Evolutionary conservation across 1,140 invertebrate species (phyloP).

Genomic region (Drosophila obscura): DNA sequence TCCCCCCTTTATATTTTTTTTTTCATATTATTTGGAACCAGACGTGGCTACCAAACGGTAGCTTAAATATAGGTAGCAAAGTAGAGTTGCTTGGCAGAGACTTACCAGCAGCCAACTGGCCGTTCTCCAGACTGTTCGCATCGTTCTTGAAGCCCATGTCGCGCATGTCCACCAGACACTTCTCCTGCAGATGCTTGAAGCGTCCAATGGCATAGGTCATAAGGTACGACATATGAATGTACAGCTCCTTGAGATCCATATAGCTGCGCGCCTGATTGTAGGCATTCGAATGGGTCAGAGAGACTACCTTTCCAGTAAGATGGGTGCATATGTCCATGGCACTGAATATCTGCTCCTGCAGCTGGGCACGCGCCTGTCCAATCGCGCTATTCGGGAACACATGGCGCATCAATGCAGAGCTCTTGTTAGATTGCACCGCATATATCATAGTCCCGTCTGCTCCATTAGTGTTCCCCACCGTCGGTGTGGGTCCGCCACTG

Average conservation of each 20-base stretch:
- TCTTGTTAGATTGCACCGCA: slow-evolving; percentile 14
- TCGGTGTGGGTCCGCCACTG: slow-evolving; percentile 6
- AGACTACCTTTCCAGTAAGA: slow-evolving; percentile 76
- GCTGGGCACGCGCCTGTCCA: slow-evolving; percentile 64
- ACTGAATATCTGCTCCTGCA: slow-evolving; percentile 80
- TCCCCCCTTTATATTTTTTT: background rate
- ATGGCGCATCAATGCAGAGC: slow-evolving; percentile 54
- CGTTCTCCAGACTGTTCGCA: slow-evolving; percentile 79
- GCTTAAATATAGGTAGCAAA: background rate
- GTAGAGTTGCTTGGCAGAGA: background rate
- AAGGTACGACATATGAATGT: slow-evolving; percentile 83
- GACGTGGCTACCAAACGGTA: background rate
- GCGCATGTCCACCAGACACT: slow-evolving; percentile 78
- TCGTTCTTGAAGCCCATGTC: slow-evolving; percentile 79
- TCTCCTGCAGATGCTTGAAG: slow-evolving; percentile 80
- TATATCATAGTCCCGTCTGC: too few species aligned
- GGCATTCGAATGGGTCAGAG: slow-evolving; percentile 81
- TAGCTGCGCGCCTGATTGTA: slow-evolving; percentile 74
- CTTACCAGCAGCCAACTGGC: slow-evolving; percentile 81
- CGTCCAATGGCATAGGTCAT: slow-evolving; percentile 82
- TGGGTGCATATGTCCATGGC: slow-evolving; percentile 83
- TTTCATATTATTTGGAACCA: too few species aligned
- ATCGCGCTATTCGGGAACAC: slow-evolving; percentile 55
- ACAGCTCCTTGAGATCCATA: slow-evolving; percentile 79
- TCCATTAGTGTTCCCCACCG: too few species aligned